Evolutionary conservation across 2,888 invertebrate species (phyloP).

Genomic region (Chironomus tentans): DNA sequence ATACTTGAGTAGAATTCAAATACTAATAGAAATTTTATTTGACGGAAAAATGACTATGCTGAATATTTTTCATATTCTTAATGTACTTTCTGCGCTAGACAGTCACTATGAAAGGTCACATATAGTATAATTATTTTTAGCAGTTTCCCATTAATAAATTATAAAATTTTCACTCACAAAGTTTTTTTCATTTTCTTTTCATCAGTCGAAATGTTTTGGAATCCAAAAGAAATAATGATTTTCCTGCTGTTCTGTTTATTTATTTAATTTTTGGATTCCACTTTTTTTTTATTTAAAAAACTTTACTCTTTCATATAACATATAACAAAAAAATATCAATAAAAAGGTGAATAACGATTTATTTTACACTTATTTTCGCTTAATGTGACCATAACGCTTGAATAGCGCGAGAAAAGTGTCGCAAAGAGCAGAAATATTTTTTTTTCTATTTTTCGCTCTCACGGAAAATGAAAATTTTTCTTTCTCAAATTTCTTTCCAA

Average conservation of each 20-base stretch:
- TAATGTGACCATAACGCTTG: background rate
- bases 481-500: background rate
- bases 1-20: background rate
- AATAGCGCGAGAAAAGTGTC: slow-evolving; percentile 16
- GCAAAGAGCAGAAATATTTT: background rate
- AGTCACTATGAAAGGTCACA: background rate
- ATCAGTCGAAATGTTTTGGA: background rate
- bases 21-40: background rate
- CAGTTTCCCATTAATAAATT: background rate
- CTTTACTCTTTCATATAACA: background rate
- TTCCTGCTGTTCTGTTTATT: background rate
- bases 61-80: background rate
- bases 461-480: background rate
- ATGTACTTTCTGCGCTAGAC: background rate
- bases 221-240: background rate
- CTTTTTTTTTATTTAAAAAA: background rate
- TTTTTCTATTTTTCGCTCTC: background rate
- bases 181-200: background rate
- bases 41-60: background rate
- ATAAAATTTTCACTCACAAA: background rate
- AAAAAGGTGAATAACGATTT: no score
- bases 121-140: background rate
- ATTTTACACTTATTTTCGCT: no score
- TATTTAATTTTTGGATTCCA: background rate
- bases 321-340: background rate